Evolutionary conservation across 2,888 invertebrate species (phyloP).

Genomic region (Parascotia fuliginaria): DNA sequence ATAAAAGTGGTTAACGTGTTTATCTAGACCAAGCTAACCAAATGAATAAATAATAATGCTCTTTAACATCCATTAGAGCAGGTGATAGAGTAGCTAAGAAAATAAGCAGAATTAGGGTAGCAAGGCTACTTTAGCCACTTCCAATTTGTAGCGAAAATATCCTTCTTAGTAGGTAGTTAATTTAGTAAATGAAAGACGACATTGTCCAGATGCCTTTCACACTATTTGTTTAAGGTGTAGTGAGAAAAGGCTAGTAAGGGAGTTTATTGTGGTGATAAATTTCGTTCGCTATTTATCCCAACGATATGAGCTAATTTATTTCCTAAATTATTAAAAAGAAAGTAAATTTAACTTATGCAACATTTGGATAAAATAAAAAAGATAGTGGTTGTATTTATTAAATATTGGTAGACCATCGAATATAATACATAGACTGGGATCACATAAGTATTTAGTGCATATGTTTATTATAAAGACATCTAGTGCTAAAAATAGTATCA

Average conservation of each 20-base stretch:
- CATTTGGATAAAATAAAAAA: no score
- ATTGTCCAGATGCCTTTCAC: not conserved
- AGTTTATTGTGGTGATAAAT: not conserved
- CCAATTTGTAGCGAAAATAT: conserved; percentile 17
- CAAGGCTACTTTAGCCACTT: not conserved
- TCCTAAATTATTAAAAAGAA: no score
- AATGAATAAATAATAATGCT: conserved; percentile 54
- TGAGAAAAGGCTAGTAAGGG: not conserved
- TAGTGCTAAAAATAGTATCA: no score
- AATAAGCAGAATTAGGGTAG: conserved; percentile 23
- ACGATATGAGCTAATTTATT: no score
- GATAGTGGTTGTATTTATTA: no score
- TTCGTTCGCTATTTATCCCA: not conserved
- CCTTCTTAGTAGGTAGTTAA: conserved; percentile 16
- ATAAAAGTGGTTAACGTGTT: no score
- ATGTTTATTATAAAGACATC: no score
- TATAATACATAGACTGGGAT: no score
- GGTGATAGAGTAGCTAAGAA: conserved; percentile 39
- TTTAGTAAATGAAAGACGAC: conserved; percentile 17
- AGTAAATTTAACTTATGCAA: no score
- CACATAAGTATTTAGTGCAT: no score
- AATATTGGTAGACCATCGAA: no score
- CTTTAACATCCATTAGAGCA: conserved; percentile 50
- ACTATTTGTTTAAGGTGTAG: not conserved
- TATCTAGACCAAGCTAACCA: conserved; percentile 8